phyloP scores from a whole-genome alignment of 2,888 invertebrate genomes.

The Eupithecia insigniata region DNA sequence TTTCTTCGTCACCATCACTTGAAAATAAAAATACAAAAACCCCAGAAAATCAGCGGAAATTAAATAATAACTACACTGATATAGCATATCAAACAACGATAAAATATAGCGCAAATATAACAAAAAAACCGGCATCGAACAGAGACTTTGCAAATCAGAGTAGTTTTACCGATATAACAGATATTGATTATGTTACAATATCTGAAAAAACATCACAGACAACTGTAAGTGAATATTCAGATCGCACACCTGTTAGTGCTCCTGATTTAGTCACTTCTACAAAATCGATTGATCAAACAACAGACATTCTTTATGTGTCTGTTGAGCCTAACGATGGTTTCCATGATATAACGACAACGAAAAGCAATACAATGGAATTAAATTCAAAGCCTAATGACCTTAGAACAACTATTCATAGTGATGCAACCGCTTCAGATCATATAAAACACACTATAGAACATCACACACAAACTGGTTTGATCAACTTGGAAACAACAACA shows the following conservation, averaged over 20 bases:
- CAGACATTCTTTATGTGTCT: background rate
- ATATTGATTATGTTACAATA: background rate
- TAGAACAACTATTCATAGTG: background rate
- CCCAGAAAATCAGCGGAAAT: slow-evolving; percentile 75
- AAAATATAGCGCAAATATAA: slow-evolving; percentile 27
- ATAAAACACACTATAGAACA: background rate
- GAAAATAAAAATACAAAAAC: slow-evolving; percentile 76
- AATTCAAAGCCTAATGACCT: background rate
- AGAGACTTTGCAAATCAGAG: background rate
- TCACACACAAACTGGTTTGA: background rate
- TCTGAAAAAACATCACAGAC: slow-evolving; percentile 2
- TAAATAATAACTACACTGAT: slow-evolving; percentile 69
- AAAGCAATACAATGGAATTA: background rate
- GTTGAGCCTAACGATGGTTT: background rate
- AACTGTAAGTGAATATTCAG: background rate
- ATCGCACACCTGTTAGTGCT: background rate
- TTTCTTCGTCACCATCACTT: slow-evolving; percentile 53
- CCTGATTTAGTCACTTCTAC: slow-evolving; percentile 12
- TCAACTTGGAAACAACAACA: background rate
- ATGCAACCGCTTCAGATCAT: background rate
- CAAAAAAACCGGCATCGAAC: slow-evolving; percentile 2
- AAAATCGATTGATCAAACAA: background rate
- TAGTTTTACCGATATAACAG: background rate
- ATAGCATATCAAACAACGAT: slow-evolving; percentile 47
- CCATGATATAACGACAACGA: background rate